Conservation (phyloP, 2,888 invertebrate genomes). For the Drosophila borborema region DNA sequence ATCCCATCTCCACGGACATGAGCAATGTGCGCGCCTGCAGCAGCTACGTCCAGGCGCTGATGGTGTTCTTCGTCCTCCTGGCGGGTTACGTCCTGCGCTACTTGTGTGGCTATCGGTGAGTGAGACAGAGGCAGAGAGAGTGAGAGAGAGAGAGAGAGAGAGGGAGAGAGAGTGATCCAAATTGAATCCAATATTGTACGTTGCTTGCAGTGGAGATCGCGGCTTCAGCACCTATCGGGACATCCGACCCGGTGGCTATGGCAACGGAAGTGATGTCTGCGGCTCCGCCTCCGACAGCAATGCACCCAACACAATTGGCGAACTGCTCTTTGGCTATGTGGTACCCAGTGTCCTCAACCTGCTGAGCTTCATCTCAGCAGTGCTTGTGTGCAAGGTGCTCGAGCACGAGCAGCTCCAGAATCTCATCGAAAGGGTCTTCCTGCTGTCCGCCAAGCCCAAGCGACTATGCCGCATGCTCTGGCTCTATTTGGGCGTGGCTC, state of each 20-base stretch:
- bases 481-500: conserved; percentile 89
- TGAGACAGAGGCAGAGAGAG: neutral
- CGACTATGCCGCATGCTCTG: conserved; percentile 90
- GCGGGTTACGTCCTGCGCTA: conserved; percentile 92
- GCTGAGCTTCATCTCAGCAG: conserved; percentile 89
- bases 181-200: neutral
- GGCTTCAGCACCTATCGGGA: conserved; percentile 77
- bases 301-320: conserved; percentile 87
- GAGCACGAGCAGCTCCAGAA: conserved; percentile 94
- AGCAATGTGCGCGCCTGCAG: conserved; percentile 87
- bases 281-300: conserved; percentile 4
- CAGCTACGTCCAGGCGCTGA: conserved; percentile 89
- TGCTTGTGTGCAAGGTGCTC: conserved; percentile 90
- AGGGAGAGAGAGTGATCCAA: neutral
- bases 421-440: conserved; percentile 92
- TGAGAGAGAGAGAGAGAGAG: conserved; percentile 46
- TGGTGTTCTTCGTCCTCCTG: conserved; percentile 89
- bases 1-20: conserved; percentile 89
- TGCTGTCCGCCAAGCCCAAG: conserved; percentile 90
- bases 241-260: conserved; percentile 39
- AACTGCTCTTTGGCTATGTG: conserved; percentile 89
- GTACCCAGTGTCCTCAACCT: conserved; percentile 91
- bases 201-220: conserved; percentile 75
- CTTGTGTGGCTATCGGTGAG: conserved; percentile 91
- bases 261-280: conserved; percentile 54